Conservation (phyloP, 2,888 invertebrate species). For the Folsomia manolachei region DNA sequence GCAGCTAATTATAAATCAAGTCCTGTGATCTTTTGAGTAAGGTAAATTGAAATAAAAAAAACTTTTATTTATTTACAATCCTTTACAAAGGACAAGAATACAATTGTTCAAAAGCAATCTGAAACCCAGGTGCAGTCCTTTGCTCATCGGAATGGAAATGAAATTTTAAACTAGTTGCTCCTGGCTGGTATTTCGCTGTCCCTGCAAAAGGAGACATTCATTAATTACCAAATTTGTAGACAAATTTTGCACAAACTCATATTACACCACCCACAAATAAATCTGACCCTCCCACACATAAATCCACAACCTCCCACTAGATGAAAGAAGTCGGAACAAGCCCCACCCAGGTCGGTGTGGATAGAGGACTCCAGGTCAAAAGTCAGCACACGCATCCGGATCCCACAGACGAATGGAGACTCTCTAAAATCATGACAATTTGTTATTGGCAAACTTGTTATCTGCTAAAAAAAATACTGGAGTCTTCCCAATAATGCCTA, state of each 20-base stretch:
- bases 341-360: conserved; percentile 51
- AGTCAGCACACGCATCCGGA: conserved; percentile 50
- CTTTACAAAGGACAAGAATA: conserved; percentile 33
- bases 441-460: too few species aligned
- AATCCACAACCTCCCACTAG: conserved; percentile 51
- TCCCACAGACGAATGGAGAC: conserved; percentile 52
- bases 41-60: too few species aligned
- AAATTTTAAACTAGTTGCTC: conserved; percentile 52
- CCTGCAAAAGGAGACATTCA: too few species aligned
- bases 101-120: conserved; percentile 52
- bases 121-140: conserved; percentile 50
- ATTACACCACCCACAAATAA: conserved; percentile 51
- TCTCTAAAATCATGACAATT: too few species aligned
- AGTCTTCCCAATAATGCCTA: too few species aligned
- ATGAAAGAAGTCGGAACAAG: conserved; percentile 53
- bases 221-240: not conserved
- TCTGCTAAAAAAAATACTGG: not conserved
- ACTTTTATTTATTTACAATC: not conserved
- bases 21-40: too few species aligned
- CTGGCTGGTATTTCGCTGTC: conserved; percentile 52
- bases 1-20: not conserved
- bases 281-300: conserved; percentile 51
- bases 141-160: conserved; percentile 53
- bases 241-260: not conserved
- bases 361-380: conserved; percentile 52